Percentiles rank a stretch among this genome's conserved stretches.
Conservation (phyloP, 2,888 invertebrate genomes). For the Temnothorax ravouxi region DNA sequence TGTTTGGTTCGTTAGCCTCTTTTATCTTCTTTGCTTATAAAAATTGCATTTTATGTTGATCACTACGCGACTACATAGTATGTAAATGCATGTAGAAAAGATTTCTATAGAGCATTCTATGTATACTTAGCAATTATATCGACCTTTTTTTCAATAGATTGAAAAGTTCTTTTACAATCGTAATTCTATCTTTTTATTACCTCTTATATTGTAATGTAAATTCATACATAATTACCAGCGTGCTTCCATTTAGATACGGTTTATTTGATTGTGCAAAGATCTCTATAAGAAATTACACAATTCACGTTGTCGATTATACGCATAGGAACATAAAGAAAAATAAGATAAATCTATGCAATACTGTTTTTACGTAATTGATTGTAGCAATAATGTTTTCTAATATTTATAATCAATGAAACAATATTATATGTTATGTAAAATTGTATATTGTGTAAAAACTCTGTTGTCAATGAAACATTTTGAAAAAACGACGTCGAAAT, state of each 20-base stretch:
- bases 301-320: neutral
- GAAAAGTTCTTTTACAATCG: neutral
- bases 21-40: too few relatives aligned
- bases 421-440: neutral
- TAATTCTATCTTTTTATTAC: neutral
- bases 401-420: neutral
- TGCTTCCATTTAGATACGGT: neutral
- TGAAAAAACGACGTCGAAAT: neutral
- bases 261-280: conserved; percentile 9
- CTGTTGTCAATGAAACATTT: neutral
- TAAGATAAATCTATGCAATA: neutral
- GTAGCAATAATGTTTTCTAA: neutral
- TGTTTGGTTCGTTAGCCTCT: too few relatives aligned
- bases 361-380: neutral
- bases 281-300: neutral
- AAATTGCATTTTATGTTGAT: neutral
- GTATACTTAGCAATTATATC: neutral
- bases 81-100: neutral
- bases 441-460: neutral
- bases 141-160: neutral
- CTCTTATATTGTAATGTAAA: conserved; percentile 9
- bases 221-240: neutral
- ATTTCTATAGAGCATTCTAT: neutral
- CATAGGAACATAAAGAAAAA: neutral
- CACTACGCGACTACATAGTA: neutral